A percentile compares a stretch with the other conserved stretches of the same genome.
Conservation (phyloP, 2,113 vertebrate species). For the Notothenia rossii region DNA sequence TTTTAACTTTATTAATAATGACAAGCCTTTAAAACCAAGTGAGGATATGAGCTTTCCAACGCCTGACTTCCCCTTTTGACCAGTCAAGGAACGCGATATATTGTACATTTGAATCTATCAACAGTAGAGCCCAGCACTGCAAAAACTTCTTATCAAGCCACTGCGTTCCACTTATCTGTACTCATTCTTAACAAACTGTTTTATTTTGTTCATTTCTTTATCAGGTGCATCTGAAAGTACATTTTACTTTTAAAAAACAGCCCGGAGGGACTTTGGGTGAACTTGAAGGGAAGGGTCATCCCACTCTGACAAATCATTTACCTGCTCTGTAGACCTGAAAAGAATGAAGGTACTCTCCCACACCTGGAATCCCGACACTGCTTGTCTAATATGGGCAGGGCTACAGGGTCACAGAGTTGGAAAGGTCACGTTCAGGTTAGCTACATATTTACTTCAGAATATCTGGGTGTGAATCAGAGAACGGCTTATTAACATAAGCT, state of each 20-base stretch:
- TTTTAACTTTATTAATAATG: background rate
- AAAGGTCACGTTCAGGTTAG: constrained; percentile 39
- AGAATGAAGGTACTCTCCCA: constrained; percentile 65
- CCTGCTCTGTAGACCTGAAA: constrained; percentile 65
- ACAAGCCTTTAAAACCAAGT: background rate
- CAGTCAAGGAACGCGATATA: background rate
- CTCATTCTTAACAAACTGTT: background rate
- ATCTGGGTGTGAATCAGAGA: background rate
- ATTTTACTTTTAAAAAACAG: constrained; percentile 2
- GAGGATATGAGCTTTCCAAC: background rate
- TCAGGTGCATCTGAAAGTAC: background rate
- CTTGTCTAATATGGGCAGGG: constrained; percentile 50
- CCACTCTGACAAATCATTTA: constrained; percentile 81
- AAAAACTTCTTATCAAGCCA: background rate
- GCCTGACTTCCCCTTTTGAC: background rate
- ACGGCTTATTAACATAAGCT: too few species aligned
- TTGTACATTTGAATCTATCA: background rate
- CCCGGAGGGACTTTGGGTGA: constrained; percentile 16
- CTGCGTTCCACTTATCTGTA: background rate
- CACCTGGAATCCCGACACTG: constrained; percentile 71
- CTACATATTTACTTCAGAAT: constrained; percentile 63
- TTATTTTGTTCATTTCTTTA: background rate
- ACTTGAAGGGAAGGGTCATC: constrained; percentile 51
- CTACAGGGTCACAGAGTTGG: constrained; percentile 51
- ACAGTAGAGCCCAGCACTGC: background rate